Evolutionary conservation across 2,113 vertebrate genomes (phyloP), one percentile per base, ranked within the genome.

Genomic region (Ornithorhynchus anatinus): DNA sequence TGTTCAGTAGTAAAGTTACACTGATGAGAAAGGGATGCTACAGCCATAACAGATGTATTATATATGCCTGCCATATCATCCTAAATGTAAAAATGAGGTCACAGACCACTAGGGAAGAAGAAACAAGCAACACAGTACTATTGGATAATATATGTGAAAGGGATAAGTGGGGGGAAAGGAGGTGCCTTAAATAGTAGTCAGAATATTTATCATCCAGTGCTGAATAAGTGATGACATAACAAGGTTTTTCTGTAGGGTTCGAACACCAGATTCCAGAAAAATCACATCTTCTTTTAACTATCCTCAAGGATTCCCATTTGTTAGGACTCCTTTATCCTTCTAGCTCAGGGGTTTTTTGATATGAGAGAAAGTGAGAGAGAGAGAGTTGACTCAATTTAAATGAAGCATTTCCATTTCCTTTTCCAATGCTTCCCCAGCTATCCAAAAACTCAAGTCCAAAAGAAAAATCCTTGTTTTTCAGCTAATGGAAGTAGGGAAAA

Each of bases 41-140:
- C 59, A 22, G 9, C 38, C 42, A 22, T 62, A 65, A 69, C 45
- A 62, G 45, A 48, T 27, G 35, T 31, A 72, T 69, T 38, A 76
- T 57, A 32, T 37, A 40, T 69, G 60, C 61, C 35, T 69, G 65
- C 61, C 31, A 71, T 71, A 31, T 62, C 58, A 79, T 76, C 58
- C 65, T 33, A 9, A 71, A 62, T 59, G 72, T 79, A 74, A 68
- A 74, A 63, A 43, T 0, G 17, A 65, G 72, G 51, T 77, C 77
- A 35, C 23, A 42, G 72, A 60, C 58, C 62, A 32, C 44, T 43
- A 22, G 54, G 54, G 65, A 48, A 80, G 71, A 64, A 69, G 71
- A 77, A 81, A 74, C 68, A 69, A 71, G 64, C 45, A 39, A 23
- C 54, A 48, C 37, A 71, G 37, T 37, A 70, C 32, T 50, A 54